Percentiles rank a stretch among this genome's conserved stretches.
These are phyloP conservation scores for Sebastes nivosus DNA, from an alignment of 2,797 vertebrate genomes.

Conservation along the genomic window DNA sequence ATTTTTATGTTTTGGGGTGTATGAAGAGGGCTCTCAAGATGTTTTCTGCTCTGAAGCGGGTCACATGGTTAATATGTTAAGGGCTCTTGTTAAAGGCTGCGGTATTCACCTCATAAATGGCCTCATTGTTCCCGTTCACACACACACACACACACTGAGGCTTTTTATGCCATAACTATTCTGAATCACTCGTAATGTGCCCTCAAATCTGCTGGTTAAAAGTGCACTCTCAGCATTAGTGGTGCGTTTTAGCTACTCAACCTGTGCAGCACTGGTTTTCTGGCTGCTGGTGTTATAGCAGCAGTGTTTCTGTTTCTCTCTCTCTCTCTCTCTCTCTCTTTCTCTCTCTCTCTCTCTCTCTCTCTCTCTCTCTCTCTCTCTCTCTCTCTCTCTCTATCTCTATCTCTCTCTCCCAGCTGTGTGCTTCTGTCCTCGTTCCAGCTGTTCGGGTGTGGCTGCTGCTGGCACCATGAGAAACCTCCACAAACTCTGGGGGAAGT, in stretches of 20 bases:
- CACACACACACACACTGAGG: constrained; percentile 39
- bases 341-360: no score
- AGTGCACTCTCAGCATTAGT: constrained; percentile 22
- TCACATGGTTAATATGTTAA: constrained; percentile 76
- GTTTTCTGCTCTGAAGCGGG: constrained; percentile 41
- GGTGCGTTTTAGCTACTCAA: not conserved
- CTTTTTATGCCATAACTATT: constrained; percentile 57
- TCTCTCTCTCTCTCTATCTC: no score
- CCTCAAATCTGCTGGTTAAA: constrained; percentile 45
- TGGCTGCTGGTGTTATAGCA: not conserved
- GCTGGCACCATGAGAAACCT: constrained; percentile 57
- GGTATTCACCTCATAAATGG: constrained; percentile 72
- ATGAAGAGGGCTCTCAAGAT: constrained; percentile 18
- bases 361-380: not conserved
- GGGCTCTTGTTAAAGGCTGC: constrained; percentile 66
- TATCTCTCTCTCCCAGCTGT: constrained; percentile 24
- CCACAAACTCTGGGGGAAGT: constrained; percentile 26
- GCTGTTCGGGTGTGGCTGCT: constrained; percentile 65
- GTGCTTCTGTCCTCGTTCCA: constrained; percentile 55
- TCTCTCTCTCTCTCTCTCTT: no score
- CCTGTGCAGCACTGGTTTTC: constrained; percentile 13
- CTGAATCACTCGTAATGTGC: constrained; percentile 53
- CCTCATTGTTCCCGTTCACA: constrained; percentile 68
- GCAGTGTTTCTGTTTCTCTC: not conserved
- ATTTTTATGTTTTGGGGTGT: not conserved